Evolutionary conservation across 2,113 vertebrate genomes (phyloP).

Genomic region (Gymnocephalus cernua): DNA sequence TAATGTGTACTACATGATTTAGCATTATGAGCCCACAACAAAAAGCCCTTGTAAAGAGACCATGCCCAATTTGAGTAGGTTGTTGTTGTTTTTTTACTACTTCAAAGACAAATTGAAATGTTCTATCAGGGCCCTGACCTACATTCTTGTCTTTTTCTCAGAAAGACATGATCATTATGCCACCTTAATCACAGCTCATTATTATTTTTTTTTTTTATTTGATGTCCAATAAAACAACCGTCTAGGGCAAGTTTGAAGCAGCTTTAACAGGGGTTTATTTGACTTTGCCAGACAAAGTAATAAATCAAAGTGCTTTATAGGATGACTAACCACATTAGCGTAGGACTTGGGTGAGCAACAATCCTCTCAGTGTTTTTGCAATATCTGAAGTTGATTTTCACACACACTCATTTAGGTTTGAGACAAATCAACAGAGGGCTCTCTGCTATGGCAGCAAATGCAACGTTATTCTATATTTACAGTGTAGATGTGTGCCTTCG

Average conservation of each 20-base stretch:
- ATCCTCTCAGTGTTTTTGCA: conserved; percentile 8
- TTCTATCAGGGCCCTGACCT: background rate
- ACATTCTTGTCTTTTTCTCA: background rate
- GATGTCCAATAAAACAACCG: conserved; percentile 6
- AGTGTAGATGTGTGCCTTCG: conserved; percentile 12
- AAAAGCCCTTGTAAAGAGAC: background rate
- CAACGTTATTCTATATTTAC: background rate
- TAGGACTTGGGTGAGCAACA: background rate
- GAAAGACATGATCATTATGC: background rate
- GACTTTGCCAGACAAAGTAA: background rate
- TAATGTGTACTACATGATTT: too few species aligned
- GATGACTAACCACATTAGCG: background rate
- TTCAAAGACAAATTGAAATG: background rate
- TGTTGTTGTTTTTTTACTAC: background rate
- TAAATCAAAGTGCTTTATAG: conserved; percentile 3
- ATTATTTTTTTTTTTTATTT: background rate
- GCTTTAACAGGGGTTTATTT: conserved; percentile 1
- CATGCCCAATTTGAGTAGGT: background rate
- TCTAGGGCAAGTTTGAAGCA: conserved; percentile 7
- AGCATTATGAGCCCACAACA: background rate
- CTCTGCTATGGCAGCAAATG: conserved; percentile 13
- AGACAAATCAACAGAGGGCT: background rate
- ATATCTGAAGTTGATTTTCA: conserved; percentile 7
- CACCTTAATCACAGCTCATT: background rate
- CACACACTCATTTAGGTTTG: background rate